phyloP scores from a whole-genome alignment of 2,888 invertebrate genomes.

The Blastobasis lacticolella region DNA sequence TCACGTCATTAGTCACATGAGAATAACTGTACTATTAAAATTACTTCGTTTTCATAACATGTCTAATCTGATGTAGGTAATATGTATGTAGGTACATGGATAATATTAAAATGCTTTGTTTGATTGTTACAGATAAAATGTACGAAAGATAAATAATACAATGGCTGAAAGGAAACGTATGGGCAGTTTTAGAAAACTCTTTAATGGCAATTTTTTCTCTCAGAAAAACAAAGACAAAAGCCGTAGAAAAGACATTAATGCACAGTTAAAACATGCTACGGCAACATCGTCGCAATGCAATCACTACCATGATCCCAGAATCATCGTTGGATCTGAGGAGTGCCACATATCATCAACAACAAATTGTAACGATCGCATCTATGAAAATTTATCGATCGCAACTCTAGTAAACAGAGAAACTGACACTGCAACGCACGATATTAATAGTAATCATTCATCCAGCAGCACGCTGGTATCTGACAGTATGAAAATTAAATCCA shows the following conservation, averaged over 20 bases:
- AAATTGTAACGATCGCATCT: constrained; percentile 44
- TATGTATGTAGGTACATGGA: too few species aligned
- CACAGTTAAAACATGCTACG: constrained; percentile 15
- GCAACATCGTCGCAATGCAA: constrained; percentile 30
- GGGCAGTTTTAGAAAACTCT: constrained; percentile 54
- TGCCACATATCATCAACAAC: constrained; percentile 16
- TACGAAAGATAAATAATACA: constrained; percentile 11
- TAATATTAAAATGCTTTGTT: background rate
- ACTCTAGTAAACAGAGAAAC: constrained; percentile 22
- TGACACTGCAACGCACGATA: constrained; percentile 24
- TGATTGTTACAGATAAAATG: constrained; percentile 20
- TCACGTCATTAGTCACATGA: too few species aligned
- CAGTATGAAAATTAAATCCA: constrained; percentile 29
- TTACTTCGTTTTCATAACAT: too few species aligned
- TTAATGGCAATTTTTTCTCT: constrained; percentile 52
- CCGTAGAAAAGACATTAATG: constrained; percentile 26
- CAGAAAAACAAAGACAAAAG: constrained; percentile 49
- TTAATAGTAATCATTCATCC: constrained; percentile 41
- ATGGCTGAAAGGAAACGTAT: constrained; percentile 53
- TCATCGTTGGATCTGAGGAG: constrained; percentile 29
- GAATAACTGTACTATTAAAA: too few species aligned
- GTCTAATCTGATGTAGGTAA: too few species aligned
- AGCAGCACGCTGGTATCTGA: constrained; percentile 60
- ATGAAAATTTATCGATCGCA: constrained; percentile 50
- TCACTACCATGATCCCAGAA: constrained; percentile 50